These are phyloP conservation scores for Argynnis bischoffii DNA, from an alignment of 2,888 invertebrate species.

Conservation along the genomic window DNA sequence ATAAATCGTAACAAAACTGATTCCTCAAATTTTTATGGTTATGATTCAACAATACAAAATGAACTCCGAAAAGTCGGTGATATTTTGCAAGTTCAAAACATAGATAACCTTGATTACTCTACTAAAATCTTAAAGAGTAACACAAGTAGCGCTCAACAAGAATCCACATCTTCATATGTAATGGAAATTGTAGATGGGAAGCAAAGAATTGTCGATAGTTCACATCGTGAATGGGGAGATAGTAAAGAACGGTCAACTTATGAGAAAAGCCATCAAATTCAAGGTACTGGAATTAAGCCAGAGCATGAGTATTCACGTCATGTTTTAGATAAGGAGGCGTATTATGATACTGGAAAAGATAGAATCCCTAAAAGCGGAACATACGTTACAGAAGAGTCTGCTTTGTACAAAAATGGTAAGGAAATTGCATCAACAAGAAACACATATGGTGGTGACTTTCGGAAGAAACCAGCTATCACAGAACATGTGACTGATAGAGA, in stretches of 20 bases:
- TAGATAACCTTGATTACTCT: constrained; percentile 69
- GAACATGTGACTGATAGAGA: constrained; percentile 58
- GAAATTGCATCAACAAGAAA: constrained; percentile 73
- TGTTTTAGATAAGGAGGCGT: constrained; percentile 79
- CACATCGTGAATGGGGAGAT: constrained; percentile 83
- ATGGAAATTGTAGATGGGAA: constrained; percentile 85
- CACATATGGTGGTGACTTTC: constrained; percentile 73
- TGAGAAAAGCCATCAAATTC: constrained; percentile 79
- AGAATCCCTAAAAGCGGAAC: constrained; percentile 75
- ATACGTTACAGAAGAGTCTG: constrained; percentile 68
- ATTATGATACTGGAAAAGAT: constrained; percentile 82
- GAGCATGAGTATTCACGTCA: constrained; percentile 82
- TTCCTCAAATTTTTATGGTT: constrained; percentile 75
- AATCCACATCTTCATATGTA: constrained; percentile 84
- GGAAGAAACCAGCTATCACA: constrained; percentile 69
- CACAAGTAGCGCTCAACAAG: constrained; percentile 82
- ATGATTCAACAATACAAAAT: constrained; percentile 71
- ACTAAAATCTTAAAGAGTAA: constrained; percentile 80
- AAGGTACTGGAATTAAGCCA: constrained; percentile 80
- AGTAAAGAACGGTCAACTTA: constrained; percentile 75
- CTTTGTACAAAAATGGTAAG: constrained; percentile 70
- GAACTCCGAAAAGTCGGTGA: constrained; percentile 73
- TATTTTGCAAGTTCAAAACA: constrained; percentile 66
- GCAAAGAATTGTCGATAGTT: constrained; percentile 81
- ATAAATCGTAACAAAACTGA: constrained; percentile 60